Evolutionary conservation across 2,797 vertebrate species (phyloP), one percentile per base, ranked within the genome.

Genomic region (Catharus ustulatus): DNA sequence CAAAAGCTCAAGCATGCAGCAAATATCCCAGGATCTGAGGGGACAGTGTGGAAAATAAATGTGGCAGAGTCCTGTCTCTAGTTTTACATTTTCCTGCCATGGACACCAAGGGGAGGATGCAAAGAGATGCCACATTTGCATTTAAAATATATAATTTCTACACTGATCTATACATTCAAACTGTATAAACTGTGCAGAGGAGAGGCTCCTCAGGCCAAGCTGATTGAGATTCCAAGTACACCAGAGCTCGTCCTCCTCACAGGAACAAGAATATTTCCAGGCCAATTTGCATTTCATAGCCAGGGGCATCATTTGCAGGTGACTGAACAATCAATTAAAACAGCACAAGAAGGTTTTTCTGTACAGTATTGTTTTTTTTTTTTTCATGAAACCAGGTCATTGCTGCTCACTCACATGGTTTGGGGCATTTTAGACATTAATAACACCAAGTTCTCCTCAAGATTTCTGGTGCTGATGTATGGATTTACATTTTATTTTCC

Each of bases 251-350:
- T 57, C 36, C 75, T 89, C 64, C 38, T 67, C 72, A 15, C 42
- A 74, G 12, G 27, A 92, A 52, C 29, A 26, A 15, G 58, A 88
- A 62, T 32, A 85, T 82, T 89, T 57, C 2, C 8, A 74, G 57
- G 57, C 22, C 64, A 74, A 94, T 92, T 93, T 93, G 75, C 84
- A 91, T 89, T 87, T 90, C 15, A 6, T 89, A 91, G 89, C 94
- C 94, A 80, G 82, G 18, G 61, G 80, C 93, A 83, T 91, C 89
- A 83, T 95, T 90, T 90, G 71, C 92, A 96, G 94, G 95, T 94
- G 96, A 92, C 58, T 90, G 86, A 96, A 73, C 90, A 94, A 93
- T 94, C 90, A 96, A 93, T 90, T 96, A 93, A 92, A 95, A 75
- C 49, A 89, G 36, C 74, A 78, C 12, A 0, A 68, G 43, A 42